Conservation (phyloP, 2,797 vertebrate species). For the Xenops minutus region DNA sequence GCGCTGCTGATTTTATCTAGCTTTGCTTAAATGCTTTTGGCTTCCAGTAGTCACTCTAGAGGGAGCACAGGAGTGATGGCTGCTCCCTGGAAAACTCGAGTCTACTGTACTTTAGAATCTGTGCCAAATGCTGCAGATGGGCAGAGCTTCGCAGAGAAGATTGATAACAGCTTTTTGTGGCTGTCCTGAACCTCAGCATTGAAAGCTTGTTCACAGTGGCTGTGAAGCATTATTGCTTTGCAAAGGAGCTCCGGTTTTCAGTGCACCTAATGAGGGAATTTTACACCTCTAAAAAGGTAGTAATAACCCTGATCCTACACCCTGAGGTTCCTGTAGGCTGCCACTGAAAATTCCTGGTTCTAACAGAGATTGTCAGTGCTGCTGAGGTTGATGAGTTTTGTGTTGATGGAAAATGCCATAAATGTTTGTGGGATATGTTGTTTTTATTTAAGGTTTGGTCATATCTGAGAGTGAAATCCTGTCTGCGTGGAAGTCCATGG, state of each 20-base stretch:
- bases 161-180: background rate
- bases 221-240: background rate
- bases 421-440: background rate
- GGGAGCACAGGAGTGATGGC: constrained; percentile 5
- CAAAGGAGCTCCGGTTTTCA: background rate
- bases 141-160: background rate
- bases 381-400: background rate
- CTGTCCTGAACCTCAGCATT: background rate
- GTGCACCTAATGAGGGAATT: background rate
- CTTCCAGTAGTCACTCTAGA: constrained; percentile 67
- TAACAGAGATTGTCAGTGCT: background rate
- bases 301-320: background rate
- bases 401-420: background rate
- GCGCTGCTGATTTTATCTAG: constrained; percentile 66
- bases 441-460: background rate
- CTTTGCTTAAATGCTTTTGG: constrained; percentile 65
- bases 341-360: background rate
- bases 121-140: constrained; percentile 18
- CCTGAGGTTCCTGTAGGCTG: background rate
- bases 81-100: background rate
- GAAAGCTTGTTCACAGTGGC: background rate
- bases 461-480: background rate
- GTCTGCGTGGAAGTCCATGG: background rate
- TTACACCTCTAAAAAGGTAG: background rate
- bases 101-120: background rate